A percentile compares a stretch with the other conserved stretches of the same genome.
These are phyloP conservation scores for Acanthosoma haemorrhoidale DNA, from an alignment of 2,888 invertebrate genomes.

Conservation along the genomic window DNA sequence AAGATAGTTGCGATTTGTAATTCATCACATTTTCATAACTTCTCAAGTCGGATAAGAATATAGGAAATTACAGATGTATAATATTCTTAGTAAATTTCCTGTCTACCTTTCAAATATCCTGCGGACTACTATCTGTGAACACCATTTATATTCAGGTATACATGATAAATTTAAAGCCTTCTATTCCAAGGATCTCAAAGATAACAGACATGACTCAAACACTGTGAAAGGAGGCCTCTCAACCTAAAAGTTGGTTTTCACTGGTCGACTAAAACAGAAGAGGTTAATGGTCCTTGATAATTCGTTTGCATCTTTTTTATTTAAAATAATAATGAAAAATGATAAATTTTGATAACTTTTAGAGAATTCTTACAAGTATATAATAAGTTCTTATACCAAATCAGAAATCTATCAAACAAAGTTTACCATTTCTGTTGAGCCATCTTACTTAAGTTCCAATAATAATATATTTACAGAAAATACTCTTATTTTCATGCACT, in stretches of 20 bases:
- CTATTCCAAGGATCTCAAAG: neutral
- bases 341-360: too few species aligned
- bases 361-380: too few species aligned
- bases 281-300: neutral
- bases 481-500: too few species aligned
- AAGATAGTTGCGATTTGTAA: too few species aligned
- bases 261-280: neutral
- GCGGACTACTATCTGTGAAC: neutral
- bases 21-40: too few species aligned
- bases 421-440: too few species aligned
- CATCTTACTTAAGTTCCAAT: too few species aligned
- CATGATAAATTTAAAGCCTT: neutral
- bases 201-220: neutral
- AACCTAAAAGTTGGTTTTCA: conserved; percentile 2
- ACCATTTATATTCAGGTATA: neutral
- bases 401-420: too few species aligned
- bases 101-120: neutral
- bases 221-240: neutral
- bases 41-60: too few species aligned
- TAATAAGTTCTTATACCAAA: too few species aligned
- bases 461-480: too few species aligned
- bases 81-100: neutral
- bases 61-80: neutral
- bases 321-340: too few species aligned
- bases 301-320: neutral